Conservation (phyloP, 2,888 invertebrate species). For the Prostheceraeus crozeri region DNA sequence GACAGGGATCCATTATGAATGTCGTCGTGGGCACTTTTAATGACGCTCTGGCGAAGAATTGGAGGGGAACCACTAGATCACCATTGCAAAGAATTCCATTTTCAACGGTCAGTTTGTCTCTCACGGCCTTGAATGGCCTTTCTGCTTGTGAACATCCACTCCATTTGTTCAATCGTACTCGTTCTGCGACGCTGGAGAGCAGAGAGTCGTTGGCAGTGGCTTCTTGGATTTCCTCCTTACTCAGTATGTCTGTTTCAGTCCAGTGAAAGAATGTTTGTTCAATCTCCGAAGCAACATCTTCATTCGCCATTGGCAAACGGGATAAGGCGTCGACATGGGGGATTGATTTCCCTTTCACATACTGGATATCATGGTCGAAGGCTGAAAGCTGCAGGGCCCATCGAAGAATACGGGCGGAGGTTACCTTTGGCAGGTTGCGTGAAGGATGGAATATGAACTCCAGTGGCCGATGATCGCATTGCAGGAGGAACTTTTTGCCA, state of each 20-base stretch:
- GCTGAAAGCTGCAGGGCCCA: constrained; percentile 27
- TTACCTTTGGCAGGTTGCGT: constrained; percentile 18
- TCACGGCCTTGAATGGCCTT: constrained; percentile 25
- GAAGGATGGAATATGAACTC: constrained; percentile 20
- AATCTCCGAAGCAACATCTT: too few species aligned
- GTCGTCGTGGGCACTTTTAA: constrained; percentile 23
- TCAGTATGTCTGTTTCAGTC: too few species aligned
- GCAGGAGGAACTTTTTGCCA: constrained; percentile 31
- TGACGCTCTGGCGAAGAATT: not conserved
- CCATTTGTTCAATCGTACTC: too few species aligned
- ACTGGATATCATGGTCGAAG: constrained; percentile 33
- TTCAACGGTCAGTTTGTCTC: constrained; percentile 25
- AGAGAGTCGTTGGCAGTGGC: too few species aligned
- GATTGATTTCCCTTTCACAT: constrained; percentile 33
- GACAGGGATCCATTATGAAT: constrained; percentile 13
- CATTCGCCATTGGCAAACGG: too few species aligned
- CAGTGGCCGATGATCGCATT: constrained; percentile 32
- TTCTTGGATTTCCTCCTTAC: too few species aligned
- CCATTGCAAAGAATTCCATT: constrained; percentile 27
- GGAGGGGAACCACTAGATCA: constrained; percentile 22
- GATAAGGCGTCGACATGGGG: constrained; percentile 37
- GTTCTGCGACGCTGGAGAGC: too few species aligned
- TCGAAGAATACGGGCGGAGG: constrained; percentile 26
- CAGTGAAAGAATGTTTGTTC: too few species aligned
- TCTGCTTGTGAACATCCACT: too few species aligned